phyloP scores from a whole-genome alignment of 2,113 vertebrate species.

The Cygnus buccinator region DNA sequence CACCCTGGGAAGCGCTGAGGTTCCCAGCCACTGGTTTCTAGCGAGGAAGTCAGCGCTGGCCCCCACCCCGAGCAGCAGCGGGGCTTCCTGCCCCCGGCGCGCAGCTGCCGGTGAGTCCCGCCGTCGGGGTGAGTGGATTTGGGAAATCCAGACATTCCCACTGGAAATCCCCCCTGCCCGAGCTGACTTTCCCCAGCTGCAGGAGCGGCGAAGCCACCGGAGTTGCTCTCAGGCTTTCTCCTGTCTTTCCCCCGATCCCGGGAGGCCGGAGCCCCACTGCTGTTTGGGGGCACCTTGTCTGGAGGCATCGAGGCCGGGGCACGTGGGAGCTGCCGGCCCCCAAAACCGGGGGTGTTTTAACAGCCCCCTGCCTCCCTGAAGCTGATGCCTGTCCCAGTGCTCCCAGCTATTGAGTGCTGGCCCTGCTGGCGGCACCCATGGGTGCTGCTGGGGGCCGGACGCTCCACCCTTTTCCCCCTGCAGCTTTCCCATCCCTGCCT shows the following conservation, averaged over 20 bases:
- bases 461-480: rapidly evolving
- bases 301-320: not conserved
- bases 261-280: not conserved
- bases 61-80: not conserved
- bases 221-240: not conserved
- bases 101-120: rapidly evolving
- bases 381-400: not conserved
- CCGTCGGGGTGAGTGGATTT: not conserved
- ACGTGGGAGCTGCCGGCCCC: not conserved
- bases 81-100: rapidly evolving
- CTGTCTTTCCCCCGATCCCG: rapidly evolving
- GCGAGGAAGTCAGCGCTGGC: not conserved
- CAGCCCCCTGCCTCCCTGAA: not conserved
- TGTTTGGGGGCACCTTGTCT: rapidly evolving
- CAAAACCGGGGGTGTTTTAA: not conserved
- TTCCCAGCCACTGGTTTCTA: not conserved
- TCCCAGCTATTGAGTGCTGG: not conserved
- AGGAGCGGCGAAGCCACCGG: not conserved
- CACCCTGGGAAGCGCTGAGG: not conserved
- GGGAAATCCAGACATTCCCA: slow-evolving; percentile 47
- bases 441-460: rapidly evolving
- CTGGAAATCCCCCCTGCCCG: slow-evolving; percentile 33
- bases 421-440: no score
- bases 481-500: rapidly evolving
- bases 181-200: not conserved